Evolutionary conservation across 2,888 invertebrate species (phyloP).

Genomic region (Mesochorus sp.): DNA sequence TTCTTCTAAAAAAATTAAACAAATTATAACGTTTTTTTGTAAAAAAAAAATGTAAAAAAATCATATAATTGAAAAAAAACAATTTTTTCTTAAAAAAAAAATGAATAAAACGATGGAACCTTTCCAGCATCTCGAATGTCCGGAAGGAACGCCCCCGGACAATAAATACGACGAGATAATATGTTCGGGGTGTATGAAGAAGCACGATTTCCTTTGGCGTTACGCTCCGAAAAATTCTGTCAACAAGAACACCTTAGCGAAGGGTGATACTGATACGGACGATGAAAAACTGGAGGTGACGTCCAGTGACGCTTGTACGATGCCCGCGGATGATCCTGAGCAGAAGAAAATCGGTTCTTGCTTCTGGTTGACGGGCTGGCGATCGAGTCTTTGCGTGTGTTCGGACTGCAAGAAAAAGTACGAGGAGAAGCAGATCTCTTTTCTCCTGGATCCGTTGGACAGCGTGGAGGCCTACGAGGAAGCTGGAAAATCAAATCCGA

Average conservation of each 20-base stretch:
- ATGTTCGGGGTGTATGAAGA: conserved; percentile 90
- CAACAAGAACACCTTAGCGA: conserved; percentile 68
- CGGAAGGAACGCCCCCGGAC: conserved; percentile 84
- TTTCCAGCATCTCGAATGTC: conserved; percentile 86
- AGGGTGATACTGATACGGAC: conserved; percentile 66
- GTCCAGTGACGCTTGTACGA: conserved; percentile 70
- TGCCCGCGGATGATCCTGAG: conserved; percentile 68
- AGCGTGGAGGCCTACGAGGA: conserved; percentile 92
- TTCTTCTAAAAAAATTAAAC: background rate
- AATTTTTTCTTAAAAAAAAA: conserved; percentile 2
- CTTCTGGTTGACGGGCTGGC: conserved; percentile 91
- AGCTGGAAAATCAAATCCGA: conserved; percentile 86
- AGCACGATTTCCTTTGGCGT: conserved; percentile 88
- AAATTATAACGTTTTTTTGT: background rate
- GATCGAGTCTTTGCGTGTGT: conserved; percentile 89
- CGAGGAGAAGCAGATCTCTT: conserved; percentile 87
- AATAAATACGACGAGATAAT: conserved; percentile 90
- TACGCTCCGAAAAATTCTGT: conserved; percentile 84
- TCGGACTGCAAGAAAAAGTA: conserved; percentile 87
- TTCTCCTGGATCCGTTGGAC: conserved; percentile 91
- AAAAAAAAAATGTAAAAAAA: background rate
- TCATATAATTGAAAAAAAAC: background rate
- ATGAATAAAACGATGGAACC: conserved; percentile 7
- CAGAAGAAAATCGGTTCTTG: conserved; percentile 84
- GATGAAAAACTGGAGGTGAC: conserved; percentile 72